Evolutionary conservation across 2,888 invertebrate genomes (phyloP), one percentile per base, ranked within the genome.

Genomic region (Tryphoninae sp.): DNA sequence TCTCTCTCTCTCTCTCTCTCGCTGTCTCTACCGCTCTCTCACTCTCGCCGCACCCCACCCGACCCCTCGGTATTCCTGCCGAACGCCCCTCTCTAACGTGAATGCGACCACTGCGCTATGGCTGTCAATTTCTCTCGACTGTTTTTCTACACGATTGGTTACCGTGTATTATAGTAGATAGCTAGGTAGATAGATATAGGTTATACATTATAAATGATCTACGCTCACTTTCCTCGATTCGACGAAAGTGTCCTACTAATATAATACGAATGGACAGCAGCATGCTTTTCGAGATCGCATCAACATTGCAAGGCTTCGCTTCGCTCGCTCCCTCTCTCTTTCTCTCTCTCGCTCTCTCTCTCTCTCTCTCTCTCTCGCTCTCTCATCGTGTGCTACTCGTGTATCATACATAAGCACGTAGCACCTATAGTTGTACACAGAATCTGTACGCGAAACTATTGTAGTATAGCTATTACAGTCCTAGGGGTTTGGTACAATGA

Each of bases 241-340:
- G 86, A 88, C 86, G 89, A 90, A 89, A 90, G 90, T 89, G 87
- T 87, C 88, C 88, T 89, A 88, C 88, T 87, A 85, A 53, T 45
- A 45, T 45, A 45, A 45, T 45, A 45, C 16, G 53, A 16, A 19
- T 2, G 53, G n/a, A 19, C n/a, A 53, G 19, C 2, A 55, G 55
- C 2, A 55, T 22, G 8, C 9, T 13, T 19, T 19, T 16, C 16
- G 19, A 33, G 16, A 19, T n/a, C 19, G 55, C n/a, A 62, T 26
- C n/a, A 73, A 62, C 42, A 62, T 45, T 11, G 22, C 59, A 62
- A 22, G 53, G 64, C 53, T 16, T 22, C 6, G 16, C 62, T n/a
- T 13, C 81, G 3, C 26, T 3, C 26, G 26, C 80, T 81, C 73
- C 45, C 68, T 64, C 51, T 23, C 73, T 68, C 69, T 77, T 69